A percentile compares a stretch with the other conserved stretches of the same genome.
These are phyloP conservation scores for Drosophila melanocephala DNA, from an alignment of 2,888 invertebrate species.

Conservation along the genomic window DNA sequence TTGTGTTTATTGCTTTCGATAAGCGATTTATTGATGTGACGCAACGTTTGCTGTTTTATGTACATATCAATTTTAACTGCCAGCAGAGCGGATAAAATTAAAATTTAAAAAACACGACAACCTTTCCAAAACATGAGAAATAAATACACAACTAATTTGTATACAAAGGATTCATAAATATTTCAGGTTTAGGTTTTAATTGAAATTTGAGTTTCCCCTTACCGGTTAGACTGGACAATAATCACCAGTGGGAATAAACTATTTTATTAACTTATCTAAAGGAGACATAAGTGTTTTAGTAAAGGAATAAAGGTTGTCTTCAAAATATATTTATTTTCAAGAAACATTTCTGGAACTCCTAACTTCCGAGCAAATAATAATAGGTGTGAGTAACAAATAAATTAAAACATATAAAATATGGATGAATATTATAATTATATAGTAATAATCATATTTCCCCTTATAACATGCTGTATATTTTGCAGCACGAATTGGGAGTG, in stretches of 20 bases:
- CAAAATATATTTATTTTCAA: not conserved
- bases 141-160: not conserved
- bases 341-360: not conserved
- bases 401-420: not conserved
- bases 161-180: not conserved
- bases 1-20: not conserved
- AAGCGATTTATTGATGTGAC: not conserved
- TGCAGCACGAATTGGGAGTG: not conserved
- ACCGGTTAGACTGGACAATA: not conserved
- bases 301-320: not conserved
- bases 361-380: not conserved
- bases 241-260: not conserved
- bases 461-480: not conserved
- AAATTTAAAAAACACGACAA: not conserved
- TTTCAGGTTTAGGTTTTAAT: not conserved
- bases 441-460: not conserved
- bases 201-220: not conserved
- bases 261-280: not conserved
- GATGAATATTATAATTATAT: not conserved
- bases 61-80: not conserved
- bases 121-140: not conserved
- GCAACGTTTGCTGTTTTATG: not conserved
- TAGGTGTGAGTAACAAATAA: not conserved
- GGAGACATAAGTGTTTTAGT: not conserved
- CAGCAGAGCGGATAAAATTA: not conserved